Base-by-base conservation (phyloP, 1,140 invertebrate genomes). In the Heliconius hermathena region DNA sequence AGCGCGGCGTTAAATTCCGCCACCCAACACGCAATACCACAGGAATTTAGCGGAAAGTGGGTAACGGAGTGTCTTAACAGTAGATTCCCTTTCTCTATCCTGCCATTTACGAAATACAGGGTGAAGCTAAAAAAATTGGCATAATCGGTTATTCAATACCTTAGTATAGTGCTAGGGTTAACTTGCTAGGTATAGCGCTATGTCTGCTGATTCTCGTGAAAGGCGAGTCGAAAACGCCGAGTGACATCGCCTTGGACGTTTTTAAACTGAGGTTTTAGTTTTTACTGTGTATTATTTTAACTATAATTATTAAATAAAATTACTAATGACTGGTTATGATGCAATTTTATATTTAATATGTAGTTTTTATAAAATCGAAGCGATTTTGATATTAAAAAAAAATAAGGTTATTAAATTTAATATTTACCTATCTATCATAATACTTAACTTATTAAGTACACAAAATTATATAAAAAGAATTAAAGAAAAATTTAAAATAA, bases 201-300 rank as follows among this genome's bases (percentile, higher is more conserved):
- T 57, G 87, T 86, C 82, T 82, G 80, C 84, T 84, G 84, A 83
- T 87, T 89, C 83, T 83, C 80, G 84, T 87, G 87, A 87, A 88
- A 87, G 83, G 78, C 85, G 87, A 88, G 84, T 86, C 83, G 83
- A 84, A 82, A 74, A 83, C 77, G 86, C 76, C 83, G 81, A 57
- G 46, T 41, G 22, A 18, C 46, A 84, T 60, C 54, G 54, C 20
- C 26, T 60, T 26, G n/a, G 18, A 20, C 8, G 3, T 60, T 60
- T 54, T n/a, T 22, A 60, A 60, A 60, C 54, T 60, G 22, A 9
- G n/a, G 54, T 60, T 60, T 60, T 22, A 60, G 8, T 22, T 60
- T 8, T n/a, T 60, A 2, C 26, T 22, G 26, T 22, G 2, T 60
- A 60, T 13, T 26, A 22, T 60, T 60, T 60, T 60, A 11, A 22